Evolutionary conservation across 2,797 vertebrate species (phyloP).

Genomic region (Neosalanx taihuensis): DNA sequence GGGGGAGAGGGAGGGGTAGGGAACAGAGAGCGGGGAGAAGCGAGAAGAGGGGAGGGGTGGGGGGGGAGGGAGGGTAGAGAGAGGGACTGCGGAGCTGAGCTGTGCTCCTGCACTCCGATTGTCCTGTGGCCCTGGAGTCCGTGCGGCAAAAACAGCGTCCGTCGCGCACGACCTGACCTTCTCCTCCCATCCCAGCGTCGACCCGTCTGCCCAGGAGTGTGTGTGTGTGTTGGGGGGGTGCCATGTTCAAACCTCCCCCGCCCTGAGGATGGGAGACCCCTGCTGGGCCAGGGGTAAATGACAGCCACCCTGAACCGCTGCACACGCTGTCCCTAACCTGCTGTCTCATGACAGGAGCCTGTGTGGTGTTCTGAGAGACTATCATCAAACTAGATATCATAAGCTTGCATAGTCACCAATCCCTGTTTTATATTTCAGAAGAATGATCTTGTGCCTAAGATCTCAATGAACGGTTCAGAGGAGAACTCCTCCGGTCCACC

Average conservation of each 20-base stretch:
- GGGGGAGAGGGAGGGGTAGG: too few species aligned
- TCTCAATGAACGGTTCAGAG: background rate
- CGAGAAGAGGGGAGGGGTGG: too few species aligned
- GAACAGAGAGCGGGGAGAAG: too few species aligned
- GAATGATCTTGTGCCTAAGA: background rate
- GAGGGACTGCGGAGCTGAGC: too few species aligned
- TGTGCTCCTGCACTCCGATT: too few species aligned
- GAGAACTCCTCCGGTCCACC: slow-evolving; percentile 41
- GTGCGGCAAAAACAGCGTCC: background rate
- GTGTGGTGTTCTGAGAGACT: background rate
- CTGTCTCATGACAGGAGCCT: background rate
- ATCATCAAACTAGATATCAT: background rate
- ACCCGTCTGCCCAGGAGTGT: background rate
- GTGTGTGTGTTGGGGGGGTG: slow-evolving; percentile 3
- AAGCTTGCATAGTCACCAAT: background rate
- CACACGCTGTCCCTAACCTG: background rate
- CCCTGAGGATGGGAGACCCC: slow-evolving; percentile 8
- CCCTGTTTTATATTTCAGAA: background rate
- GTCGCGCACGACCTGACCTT: background rate
- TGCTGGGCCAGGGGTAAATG: background rate
- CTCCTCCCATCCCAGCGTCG: too few species aligned
- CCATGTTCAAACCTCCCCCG: background rate
- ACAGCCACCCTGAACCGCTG: background rate
- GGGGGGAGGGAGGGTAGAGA: too few species aligned
- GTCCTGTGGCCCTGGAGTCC: background rate